A percentile compares a stretch with the other conserved stretches of the same genome.
phyloP scores from a whole-genome alignment of 1,140 invertebrate genomes.

The Musca vetustissima region DNA sequence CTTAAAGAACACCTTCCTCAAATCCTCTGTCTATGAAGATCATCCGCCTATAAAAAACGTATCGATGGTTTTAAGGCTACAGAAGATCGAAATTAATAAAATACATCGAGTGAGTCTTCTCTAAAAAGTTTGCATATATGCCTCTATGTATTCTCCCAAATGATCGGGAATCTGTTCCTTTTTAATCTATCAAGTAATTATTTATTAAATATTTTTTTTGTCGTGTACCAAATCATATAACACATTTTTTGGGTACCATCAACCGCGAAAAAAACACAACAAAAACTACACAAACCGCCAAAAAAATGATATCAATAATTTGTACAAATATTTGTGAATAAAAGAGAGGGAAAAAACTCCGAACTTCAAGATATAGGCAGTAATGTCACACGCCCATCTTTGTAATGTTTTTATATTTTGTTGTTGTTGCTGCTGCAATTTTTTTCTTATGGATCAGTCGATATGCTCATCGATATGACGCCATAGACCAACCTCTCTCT shows the following conservation, averaged over 20 bases:
- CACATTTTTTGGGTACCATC: neutral
- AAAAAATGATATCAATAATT: constrained; percentile 16
- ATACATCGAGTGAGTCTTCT: too few relatives aligned
- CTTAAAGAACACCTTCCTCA: too few relatives aligned
- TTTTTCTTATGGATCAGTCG: constrained; percentile 8
- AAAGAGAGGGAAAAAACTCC: neutral
- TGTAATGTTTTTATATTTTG: neutral
- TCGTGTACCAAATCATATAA: neutral
- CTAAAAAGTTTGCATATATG: too few relatives aligned
- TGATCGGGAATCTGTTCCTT: too few relatives aligned
- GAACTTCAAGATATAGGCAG: constrained; percentile 12
- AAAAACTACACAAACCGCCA: neutral
- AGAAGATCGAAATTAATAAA: too few relatives aligned
- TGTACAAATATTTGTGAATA: constrained; percentile 9
- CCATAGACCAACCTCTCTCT: constrained; percentile 8
- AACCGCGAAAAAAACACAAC: neutral
- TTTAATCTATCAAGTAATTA: too few relatives aligned
- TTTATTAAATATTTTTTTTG: too few relatives aligned
- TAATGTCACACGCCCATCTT: constrained; percentile 18
- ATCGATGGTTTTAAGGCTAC: too few relatives aligned
- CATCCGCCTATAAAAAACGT: too few relatives aligned
- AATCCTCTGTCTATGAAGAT: too few relatives aligned
- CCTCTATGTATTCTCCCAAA: too few relatives aligned
- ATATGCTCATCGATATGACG: constrained; percentile 16
- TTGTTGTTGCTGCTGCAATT: neutral